Percentiles rank a stretch among this genome's conserved stretches.
Conservation (phyloP, 2,113 vertebrate species). For the Gymnocephalus cernua region DNA sequence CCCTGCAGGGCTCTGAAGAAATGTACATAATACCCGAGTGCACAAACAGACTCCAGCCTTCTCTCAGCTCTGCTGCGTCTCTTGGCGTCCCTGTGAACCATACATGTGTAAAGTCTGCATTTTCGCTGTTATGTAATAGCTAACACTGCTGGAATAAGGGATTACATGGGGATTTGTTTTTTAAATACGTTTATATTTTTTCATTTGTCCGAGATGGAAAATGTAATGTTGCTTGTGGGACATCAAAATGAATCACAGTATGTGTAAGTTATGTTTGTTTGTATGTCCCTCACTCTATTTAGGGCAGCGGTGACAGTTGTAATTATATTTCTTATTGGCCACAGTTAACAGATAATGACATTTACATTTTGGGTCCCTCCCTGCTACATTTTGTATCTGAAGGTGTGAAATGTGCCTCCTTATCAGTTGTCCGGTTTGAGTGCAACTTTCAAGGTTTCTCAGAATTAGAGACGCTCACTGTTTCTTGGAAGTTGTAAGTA, state of each 20-base stretch:
- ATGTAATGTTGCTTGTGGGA: background rate
- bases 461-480: too few species aligned
- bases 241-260: background rate
- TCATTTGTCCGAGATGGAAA: background rate
- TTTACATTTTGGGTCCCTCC: background rate
- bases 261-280: background rate
- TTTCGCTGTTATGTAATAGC: background rate
- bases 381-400: too few species aligned
- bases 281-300: background rate
- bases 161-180: constrained; percentile 17
- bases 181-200: background rate
- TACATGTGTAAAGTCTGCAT: constrained; percentile 7
- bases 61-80: background rate
- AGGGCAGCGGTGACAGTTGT: background rate
- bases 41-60: background rate
- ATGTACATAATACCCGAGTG: background rate
- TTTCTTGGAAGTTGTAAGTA: background rate
- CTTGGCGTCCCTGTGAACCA: background rate
- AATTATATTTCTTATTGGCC: background rate
- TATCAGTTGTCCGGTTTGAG: background rate
- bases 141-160: background rate
- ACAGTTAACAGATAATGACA: background rate
- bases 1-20: background rate
- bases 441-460: background rate
- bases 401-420: background rate